phyloP scores from a whole-genome alignment of 2,888 invertebrate species.

The Callyntrura guangdongensis region DNA sequence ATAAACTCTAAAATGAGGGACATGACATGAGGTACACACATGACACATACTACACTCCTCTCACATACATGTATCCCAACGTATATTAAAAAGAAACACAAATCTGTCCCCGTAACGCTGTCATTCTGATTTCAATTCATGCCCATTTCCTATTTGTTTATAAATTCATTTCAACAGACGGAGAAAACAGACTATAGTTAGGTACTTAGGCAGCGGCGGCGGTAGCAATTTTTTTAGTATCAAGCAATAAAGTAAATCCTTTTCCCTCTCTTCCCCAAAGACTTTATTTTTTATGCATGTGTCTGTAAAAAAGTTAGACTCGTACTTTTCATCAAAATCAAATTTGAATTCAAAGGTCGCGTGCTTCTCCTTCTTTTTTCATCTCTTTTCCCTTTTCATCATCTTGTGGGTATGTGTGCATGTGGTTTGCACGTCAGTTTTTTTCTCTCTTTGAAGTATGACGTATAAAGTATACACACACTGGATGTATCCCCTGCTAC shows the following conservation, averaged over 20 bases:
- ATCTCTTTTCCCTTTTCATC: constrained; percentile 30
- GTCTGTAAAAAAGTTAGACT: constrained; percentile 9
- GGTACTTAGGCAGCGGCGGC: background rate
- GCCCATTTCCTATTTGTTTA: background rate
- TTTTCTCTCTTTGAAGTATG: constrained; percentile 48
- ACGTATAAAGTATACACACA: background rate
- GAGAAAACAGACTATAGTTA: background rate
- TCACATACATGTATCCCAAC: too few species aligned
- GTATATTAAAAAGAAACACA: background rate
- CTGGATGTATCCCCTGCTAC: background rate
- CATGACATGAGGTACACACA: too few species aligned
- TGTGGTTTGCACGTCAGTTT: constrained; percentile 38
- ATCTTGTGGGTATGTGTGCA: background rate
- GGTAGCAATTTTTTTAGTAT: background rate
- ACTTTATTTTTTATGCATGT: constrained; percentile 41
- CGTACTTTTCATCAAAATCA: constrained; percentile 66
- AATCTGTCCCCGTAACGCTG: too few species aligned
- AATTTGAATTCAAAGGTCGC: constrained; percentile 73
- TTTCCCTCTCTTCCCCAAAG: constrained; percentile 3
- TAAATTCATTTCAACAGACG: background rate
- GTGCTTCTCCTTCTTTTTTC: constrained; percentile 30
- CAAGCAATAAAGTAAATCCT: constrained; percentile 12
- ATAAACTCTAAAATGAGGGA: too few species aligned
- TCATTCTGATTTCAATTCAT: background rate
- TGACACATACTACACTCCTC: too few species aligned